Conservation (phyloP, 2,888 invertebrate species). For the Rapana venosa region DNA sequence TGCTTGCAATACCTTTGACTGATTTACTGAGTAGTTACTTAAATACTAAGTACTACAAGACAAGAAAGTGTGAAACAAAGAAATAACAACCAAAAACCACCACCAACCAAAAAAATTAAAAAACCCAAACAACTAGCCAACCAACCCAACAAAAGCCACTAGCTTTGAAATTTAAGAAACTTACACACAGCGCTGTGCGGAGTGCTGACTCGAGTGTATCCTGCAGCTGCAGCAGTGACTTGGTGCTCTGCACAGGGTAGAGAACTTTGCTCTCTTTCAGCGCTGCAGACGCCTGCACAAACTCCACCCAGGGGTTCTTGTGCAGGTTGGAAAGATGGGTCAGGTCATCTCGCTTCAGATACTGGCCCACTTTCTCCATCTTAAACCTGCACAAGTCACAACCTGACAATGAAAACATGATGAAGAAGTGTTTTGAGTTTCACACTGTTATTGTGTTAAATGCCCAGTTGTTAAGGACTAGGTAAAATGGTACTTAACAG, state of each 20-base stretch:
- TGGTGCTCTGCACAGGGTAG: slow-evolving; percentile 86
- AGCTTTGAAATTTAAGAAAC: not conserved
- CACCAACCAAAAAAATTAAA: not conserved
- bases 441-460: too few relatives aligned
- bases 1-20: too few relatives aligned
- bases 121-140: not conserved
- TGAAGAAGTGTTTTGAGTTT: too few relatives aligned
- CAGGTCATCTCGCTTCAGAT: slow-evolving; percentile 87
- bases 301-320: slow-evolving; percentile 84
- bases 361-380: slow-evolving; percentile 92
- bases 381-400: slow-evolving; percentile 82
- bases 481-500: too few relatives aligned
- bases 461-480: too few relatives aligned
- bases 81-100: not conserved
- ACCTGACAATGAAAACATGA: not conserved
- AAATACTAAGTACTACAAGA: too few relatives aligned
- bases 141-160: not conserved
- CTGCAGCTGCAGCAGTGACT: slow-evolving; percentile 90
- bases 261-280: slow-evolving; percentile 84
- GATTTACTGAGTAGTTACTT: too few relatives aligned
- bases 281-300: slow-evolving; percentile 84
- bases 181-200: slow-evolving; percentile 73
- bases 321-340: slow-evolving; percentile 85
- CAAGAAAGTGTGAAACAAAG: not conserved
- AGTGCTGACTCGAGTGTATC: slow-evolving; percentile 85